Evolutionary conservation across 2,113 vertebrate genomes (phyloP), one percentile per base, ranked within the genome.

Genomic region (Oceanites oceanicus): DNA sequence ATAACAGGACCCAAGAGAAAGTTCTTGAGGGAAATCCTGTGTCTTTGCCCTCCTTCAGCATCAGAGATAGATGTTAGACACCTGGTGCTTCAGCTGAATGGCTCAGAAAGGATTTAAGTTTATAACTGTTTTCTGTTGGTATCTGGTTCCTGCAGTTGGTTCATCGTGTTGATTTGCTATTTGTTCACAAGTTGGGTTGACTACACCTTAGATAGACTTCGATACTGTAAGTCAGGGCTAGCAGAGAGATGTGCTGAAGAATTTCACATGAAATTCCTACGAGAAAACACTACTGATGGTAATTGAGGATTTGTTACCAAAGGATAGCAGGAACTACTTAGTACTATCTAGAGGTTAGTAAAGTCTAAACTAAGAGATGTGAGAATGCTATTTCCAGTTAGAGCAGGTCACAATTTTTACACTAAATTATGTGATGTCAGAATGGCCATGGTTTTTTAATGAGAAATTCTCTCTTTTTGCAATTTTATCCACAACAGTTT

Each of bases 351-450:
- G 49, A 78, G 22, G 23, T 89, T 84, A 36, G 8, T 70, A 62
- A 88, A 93, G 55, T 38, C 8, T 86, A 79, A 71, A 63, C 30
- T 32, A 13, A 82, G 79, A 62, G 53, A 77, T 86, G 56, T 75
- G 74, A 90, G 92, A 97, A 94, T 63, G 75, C 66, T 96, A 73
- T 81, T 97, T 89, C 61, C 71, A 84, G 70, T 86, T 75, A 82
- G 18, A 85, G 21, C 68, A 74, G 81, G 80, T 90, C 44, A 59
- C 58, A 73, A 7, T 79, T 92, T 92, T 94, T 85, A 91, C 45
- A 73, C 70, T 94, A 87, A 78, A 76, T 87, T 80, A 52, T 4
- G 3, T 86, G 20, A 73, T 95, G 67, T 61, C 26, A 50, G 47
- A 89, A 89, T 30, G 34, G 25, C 17, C 10, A 0, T 27, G 38